Percentiles rank a stretch among this genome's conserved stretches.
Conservation (phyloP, 2,113 vertebrate species). For the Proterorhinus semilunaris region DNA sequence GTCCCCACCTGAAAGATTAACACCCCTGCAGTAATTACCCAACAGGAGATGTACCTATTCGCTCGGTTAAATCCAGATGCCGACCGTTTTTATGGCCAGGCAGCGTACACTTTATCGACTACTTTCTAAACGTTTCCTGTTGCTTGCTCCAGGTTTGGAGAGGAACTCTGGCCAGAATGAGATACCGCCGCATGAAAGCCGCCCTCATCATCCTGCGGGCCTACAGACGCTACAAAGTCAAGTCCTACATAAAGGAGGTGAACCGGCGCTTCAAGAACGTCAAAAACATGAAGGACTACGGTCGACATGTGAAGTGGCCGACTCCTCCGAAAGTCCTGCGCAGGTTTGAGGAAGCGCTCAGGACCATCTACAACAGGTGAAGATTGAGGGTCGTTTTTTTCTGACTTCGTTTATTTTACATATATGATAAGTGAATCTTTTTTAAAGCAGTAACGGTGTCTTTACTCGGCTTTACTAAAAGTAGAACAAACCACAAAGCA, state of each 20-base stretch:
- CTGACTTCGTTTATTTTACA: background rate
- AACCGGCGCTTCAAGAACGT: constrained; percentile 83
- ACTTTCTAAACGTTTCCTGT: background rate
- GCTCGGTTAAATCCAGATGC: too few relatives aligned
- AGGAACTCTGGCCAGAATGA: constrained; percentile 87
- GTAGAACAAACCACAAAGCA: background rate
- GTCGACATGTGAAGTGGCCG: constrained; percentile 88
- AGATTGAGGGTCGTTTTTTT: too few relatives aligned
- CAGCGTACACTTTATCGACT: background rate
- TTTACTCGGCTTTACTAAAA: constrained; percentile 16
- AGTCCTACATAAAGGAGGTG: constrained; percentile 87
- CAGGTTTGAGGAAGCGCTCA: constrained; percentile 85
- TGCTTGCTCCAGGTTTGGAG: constrained; percentile 85
- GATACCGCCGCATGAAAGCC: constrained; percentile 86
- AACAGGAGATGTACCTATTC: too few relatives aligned
- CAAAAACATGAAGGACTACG: constrained; percentile 82
- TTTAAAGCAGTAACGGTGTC: background rate
- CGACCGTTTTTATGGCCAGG: too few relatives aligned
- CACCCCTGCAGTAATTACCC: too few relatives aligned
- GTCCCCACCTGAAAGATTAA: too few relatives aligned
- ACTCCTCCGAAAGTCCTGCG: constrained; percentile 87
- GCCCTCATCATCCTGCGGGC: constrained; percentile 81
- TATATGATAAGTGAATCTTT: background rate
- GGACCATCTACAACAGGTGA: constrained; percentile 87
- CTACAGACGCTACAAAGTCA: constrained; percentile 92